Percentiles rank a stretch among this genome's conserved stretches.
Conservation (phyloP, 2,888 invertebrate species). For the Hoplodrina blanda region DNA sequence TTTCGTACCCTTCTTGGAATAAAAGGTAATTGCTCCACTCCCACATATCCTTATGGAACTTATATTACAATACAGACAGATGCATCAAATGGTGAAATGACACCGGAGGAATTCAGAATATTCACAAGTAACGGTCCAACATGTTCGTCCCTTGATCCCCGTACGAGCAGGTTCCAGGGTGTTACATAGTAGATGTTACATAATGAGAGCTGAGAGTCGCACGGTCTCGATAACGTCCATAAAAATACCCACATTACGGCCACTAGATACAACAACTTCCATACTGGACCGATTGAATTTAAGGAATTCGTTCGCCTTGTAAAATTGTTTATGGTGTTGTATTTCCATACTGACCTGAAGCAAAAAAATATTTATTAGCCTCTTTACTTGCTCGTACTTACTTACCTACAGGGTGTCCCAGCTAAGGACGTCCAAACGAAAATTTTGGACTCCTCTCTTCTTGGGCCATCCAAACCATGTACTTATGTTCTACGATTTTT, state of each 20-base stretch:
- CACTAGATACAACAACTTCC: conserved; percentile 35
- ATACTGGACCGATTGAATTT: conserved; percentile 45
- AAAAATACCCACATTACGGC: conserved; percentile 55
- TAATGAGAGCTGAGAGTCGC: conserved; percentile 31
- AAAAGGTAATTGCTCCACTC: conserved; percentile 11
- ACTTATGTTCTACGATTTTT: no score
- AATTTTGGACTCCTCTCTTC: no score
- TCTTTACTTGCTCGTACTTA: background rate
- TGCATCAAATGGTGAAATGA: conserved; percentile 1
- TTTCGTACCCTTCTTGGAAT: conserved; percentile 40
- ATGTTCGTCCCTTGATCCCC: conserved; percentile 4
- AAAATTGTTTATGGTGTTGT: conserved; percentile 46
- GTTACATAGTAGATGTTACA: conserved; percentile 22
- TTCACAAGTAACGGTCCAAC: background rate
- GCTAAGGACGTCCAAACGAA: no score
- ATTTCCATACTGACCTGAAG: conserved; percentile 46
- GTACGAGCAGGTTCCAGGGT: conserved; percentile 12
- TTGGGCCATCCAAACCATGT: no score
- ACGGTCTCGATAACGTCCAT: conserved; percentile 50
- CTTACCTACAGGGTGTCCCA: no score
- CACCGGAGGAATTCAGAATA: background rate
- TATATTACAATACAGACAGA: conserved; percentile 13
- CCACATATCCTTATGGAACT: conserved; percentile 26
- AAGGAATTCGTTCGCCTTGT: conserved; percentile 55
- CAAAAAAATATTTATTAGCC: conserved; percentile 32